A percentile compares a stretch with the other conserved stretches of the same genome.
Conservation (phyloP, 2,888 invertebrate species). For the Eucera pruinosa region DNA sequence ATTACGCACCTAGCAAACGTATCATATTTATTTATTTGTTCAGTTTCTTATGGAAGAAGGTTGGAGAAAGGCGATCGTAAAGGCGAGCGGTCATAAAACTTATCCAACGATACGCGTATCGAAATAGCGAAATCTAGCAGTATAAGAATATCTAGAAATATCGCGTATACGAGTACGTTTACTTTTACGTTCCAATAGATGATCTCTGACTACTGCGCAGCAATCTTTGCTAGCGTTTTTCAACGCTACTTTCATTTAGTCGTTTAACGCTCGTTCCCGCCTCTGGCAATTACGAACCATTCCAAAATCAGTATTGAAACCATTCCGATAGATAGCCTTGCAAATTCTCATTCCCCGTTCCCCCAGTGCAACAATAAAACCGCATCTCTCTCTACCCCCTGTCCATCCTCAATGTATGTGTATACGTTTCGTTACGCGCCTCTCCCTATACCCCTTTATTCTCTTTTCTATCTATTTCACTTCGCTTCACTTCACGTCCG, state of each 20-base stretch:
- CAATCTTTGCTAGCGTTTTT: conserved; percentile 14
- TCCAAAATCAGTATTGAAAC: conserved; percentile 83
- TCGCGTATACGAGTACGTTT: too few relatives aligned
- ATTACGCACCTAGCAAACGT: conserved; percentile 24
- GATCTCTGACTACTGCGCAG: conserved; percentile 51
- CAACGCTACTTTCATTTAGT: too few relatives aligned
- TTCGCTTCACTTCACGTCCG: too few relatives aligned
- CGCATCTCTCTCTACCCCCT: too few relatives aligned
- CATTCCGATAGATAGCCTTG: conserved; percentile 65
- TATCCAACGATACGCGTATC: conserved; percentile 38
- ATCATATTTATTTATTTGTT: conserved; percentile 80
- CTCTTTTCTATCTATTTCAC: too few relatives aligned
- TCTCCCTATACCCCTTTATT: too few relatives aligned
- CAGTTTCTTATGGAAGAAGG: conserved; percentile 70
- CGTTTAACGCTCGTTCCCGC: conserved; percentile 32
- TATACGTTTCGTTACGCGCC: too few relatives aligned
- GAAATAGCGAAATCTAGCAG: too few relatives aligned
- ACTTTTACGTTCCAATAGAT: conserved; percentile 42
- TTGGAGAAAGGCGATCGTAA: conserved; percentile 59
- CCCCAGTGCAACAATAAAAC: too few relatives aligned
- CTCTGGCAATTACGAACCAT: conserved; percentile 75
- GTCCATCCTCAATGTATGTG: too few relatives aligned
- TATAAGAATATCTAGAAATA: too few relatives aligned
- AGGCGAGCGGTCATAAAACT: conserved; percentile 52
- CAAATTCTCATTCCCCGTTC: conserved; percentile 33